Percentiles rank a stretch among this genome's conserved stretches.
Evolutionary conservation across 2,113 vertebrate genomes (phyloP).

Genomic region (Xiphophorus maculatus): DNA sequence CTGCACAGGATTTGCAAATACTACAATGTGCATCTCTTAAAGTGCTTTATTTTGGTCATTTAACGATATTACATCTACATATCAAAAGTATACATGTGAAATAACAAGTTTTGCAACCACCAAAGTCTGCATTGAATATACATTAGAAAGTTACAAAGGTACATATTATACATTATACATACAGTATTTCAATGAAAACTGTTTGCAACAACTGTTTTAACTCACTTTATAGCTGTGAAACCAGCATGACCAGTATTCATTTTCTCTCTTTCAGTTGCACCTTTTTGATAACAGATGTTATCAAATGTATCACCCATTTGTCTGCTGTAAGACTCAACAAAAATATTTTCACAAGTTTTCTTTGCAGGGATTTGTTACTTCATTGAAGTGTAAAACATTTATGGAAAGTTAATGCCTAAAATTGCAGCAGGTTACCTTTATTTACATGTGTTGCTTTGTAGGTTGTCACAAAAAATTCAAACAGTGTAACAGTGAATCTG

Average conservation of each 20-base stretch:
- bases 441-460: neutral
- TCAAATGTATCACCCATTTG: neutral
- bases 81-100: neutral
- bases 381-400: neutral
- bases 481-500: neutral
- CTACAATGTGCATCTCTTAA: neutral
- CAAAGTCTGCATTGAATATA: neutral
- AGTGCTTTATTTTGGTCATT: slow-evolving; percentile 17
- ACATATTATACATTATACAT: neutral
- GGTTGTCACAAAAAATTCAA: neutral
- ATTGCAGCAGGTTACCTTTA: neutral
- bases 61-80: neutral
- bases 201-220: neutral
- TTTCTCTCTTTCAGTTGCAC: neutral
- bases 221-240: neutral
- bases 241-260: slow-evolving; percentile 1
- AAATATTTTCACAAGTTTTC: neutral
- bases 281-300: slow-evolving; percentile 13
- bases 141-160: neutral
- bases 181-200: neutral
- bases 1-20: neutral
- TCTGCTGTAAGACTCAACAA: neutral
- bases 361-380: neutral
- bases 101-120: neutral
- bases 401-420: neutral